These are phyloP conservation scores for Trichogramma pretiosum DNA, from an alignment of 1,140 invertebrate genomes.

Conservation along the genomic window DNA sequence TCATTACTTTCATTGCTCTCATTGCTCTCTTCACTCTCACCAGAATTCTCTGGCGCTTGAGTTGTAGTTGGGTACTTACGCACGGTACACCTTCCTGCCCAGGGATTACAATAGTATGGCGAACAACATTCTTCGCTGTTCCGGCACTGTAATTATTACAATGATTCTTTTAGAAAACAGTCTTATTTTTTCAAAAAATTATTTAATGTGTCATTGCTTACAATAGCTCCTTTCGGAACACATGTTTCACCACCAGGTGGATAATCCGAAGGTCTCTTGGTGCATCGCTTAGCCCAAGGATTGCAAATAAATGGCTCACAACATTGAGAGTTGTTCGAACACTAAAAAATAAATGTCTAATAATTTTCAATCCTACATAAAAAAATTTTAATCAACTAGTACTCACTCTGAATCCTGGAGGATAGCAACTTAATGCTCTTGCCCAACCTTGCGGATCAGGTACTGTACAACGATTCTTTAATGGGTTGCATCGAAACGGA, in stretches of 20 bases:
- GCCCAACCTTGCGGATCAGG: neutral
- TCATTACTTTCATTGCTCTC: too few relatives aligned
- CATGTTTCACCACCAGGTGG: neutral
- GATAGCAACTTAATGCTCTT: neutral
- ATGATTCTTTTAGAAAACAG: too few relatives aligned
- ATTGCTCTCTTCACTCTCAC: too few relatives aligned
- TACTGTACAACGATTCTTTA: neutral
- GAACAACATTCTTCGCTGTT: neutral
- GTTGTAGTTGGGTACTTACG: too few relatives aligned
- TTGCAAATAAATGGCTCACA: conserved; percentile 1
- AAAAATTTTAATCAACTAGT: neutral
- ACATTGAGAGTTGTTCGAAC: neutral
- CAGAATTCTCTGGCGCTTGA: too few relatives aligned
- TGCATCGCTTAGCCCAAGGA: conserved; percentile 5
- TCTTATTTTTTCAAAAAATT: too few relatives aligned
- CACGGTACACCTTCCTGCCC: neutral
- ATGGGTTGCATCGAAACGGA: neutral
- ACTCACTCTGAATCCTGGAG: neutral
- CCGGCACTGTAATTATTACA: neutral
- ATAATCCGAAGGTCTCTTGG: neutral
- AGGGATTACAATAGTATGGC: neutral
- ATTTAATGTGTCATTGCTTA: neutral
- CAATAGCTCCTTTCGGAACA: neutral
- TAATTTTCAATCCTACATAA: neutral
- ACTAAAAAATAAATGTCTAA: conserved; percentile 1